phyloP scores from a whole-genome alignment of 2,888 invertebrate genomes.

The Drosophila percnosoma region DNA sequence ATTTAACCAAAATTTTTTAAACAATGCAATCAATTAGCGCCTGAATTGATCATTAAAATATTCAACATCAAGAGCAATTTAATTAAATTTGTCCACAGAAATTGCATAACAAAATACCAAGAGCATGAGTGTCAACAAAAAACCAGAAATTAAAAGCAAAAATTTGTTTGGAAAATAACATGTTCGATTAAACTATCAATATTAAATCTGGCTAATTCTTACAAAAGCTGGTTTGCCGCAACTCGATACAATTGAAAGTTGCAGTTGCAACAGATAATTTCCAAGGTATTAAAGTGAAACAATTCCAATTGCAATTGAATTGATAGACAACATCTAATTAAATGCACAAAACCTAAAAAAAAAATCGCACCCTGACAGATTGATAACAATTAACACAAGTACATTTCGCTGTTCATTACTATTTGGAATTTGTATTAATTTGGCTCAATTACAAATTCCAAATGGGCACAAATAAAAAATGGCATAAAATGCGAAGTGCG shows the following conservation, averaged over 20 bases:
- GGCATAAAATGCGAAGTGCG: background rate
- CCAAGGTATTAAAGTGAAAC: constrained; percentile 48
- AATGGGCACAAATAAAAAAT: constrained; percentile 5
- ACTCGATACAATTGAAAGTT: constrained; percentile 45
- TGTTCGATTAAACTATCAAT: constrained; percentile 37
- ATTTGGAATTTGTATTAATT: constrained; percentile 50
- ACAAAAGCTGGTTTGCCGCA: constrained; percentile 69
- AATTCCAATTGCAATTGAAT: constrained; percentile 62
- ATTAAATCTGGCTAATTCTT: constrained; percentile 63
- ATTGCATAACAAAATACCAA: constrained; percentile 35
- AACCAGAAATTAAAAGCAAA: constrained; percentile 16
- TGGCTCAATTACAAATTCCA: constrained; percentile 50
- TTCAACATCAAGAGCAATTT: constrained; percentile 28
- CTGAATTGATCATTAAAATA: constrained; percentile 27
- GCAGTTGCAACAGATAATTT: constrained; percentile 60
- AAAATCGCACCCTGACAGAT: background rate
- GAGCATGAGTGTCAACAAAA: constrained; percentile 7
- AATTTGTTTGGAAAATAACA: constrained; percentile 9
- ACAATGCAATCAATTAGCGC: constrained; percentile 36
- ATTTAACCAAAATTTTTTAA: constrained; percentile 8
- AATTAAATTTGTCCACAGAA: constrained; percentile 45
- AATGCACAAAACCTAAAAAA: constrained; percentile 56
- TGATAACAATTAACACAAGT: constrained; percentile 56
- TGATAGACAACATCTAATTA: constrained; percentile 72
- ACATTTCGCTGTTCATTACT: constrained; percentile 34